These are phyloP conservation scores for Acanthosepion lycidas DNA, from an alignment of 2,888 invertebrate species.

Conservation along the genomic window DNA sequence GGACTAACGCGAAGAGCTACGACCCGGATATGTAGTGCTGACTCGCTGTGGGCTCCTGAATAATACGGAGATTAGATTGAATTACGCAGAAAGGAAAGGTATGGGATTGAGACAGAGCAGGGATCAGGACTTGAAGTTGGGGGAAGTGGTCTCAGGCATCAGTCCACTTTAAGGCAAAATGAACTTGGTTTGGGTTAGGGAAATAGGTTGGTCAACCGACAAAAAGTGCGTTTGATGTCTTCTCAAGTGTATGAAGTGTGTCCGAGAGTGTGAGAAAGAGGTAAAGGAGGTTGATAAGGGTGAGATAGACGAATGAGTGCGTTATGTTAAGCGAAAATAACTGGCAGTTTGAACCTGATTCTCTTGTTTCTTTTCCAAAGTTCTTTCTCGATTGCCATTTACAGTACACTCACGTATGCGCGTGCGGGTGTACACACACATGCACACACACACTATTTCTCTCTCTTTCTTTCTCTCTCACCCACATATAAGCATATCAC, in stretches of 20 bases:
- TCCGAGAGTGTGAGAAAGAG: not conserved
- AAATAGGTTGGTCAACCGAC: not conserved
- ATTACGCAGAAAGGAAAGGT: not conserved
- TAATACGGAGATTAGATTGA: not conserved
- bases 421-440: not conserved
- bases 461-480: not conserved
- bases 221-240: slow-evolving; percentile 6
- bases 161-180: not conserved
- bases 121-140: not conserved
- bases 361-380: not conserved
- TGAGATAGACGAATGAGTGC: not conserved
- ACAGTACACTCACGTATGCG: not conserved
- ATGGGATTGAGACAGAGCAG: not conserved
- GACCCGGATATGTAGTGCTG: not conserved
- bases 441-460: not conserved
- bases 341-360: not conserved
- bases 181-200: not conserved
- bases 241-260: not conserved
- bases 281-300: not conserved
- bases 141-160: not conserved
- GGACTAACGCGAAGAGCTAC: not conserved
- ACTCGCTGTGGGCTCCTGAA: not conserved
- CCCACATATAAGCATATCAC: not conserved
- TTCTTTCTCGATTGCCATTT: not conserved
- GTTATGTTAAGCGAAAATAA: not conserved